Conservation (phyloP, 2,888 invertebrate genomes). For the Bellardia bayeri region DNA sequence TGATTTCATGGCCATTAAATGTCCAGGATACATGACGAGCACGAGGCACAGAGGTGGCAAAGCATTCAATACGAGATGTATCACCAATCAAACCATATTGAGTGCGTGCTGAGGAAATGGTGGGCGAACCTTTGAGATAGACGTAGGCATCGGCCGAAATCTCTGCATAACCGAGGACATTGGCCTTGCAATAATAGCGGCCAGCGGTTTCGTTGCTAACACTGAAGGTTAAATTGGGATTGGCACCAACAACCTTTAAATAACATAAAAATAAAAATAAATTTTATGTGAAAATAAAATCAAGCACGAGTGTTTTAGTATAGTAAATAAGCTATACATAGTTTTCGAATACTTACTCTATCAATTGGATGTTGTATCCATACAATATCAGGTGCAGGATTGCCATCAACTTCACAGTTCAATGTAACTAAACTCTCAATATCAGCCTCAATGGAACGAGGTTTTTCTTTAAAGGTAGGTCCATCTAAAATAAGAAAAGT, state of each 20-base stretch:
- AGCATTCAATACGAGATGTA: slow-evolving; percentile 93
- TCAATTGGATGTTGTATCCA: slow-evolving; percentile 95
- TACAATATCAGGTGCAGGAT: slow-evolving; percentile 93
- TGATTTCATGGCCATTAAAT: slow-evolving; percentile 93
- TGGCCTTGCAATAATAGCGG: slow-evolving; percentile 94
- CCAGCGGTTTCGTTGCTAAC: slow-evolving; percentile 93
- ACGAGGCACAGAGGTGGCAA: slow-evolving; percentile 94
- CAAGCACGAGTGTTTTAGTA: too few species aligned
- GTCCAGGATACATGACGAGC: slow-evolving; percentile 95
- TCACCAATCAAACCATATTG: slow-evolving; percentile 94
- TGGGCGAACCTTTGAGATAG: slow-evolving; percentile 92
- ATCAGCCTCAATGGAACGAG: slow-evolving; percentile 92
- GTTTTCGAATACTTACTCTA: slow-evolving; percentile 83
- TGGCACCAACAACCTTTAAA: slow-evolving; percentile 88
- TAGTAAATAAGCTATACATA: neutral
- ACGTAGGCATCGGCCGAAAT: slow-evolving; percentile 92
- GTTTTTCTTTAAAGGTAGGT: slow-evolving; percentile 91
- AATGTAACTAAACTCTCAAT: slow-evolving; percentile 91
- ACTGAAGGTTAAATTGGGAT: slow-evolving; percentile 90
- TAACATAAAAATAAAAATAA: slow-evolving; percentile 1
- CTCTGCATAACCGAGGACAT: slow-evolving; percentile 93
- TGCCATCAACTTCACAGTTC: slow-evolving; percentile 95
- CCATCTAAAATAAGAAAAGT: slow-evolving; percentile 87
- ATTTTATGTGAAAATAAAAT: neutral
- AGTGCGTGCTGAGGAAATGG: slow-evolving; percentile 91